These are phyloP conservation scores for Thomomys bottae DNA, from an alignment of 2,113 vertebrate species.

Conservation along the genomic window DNA sequence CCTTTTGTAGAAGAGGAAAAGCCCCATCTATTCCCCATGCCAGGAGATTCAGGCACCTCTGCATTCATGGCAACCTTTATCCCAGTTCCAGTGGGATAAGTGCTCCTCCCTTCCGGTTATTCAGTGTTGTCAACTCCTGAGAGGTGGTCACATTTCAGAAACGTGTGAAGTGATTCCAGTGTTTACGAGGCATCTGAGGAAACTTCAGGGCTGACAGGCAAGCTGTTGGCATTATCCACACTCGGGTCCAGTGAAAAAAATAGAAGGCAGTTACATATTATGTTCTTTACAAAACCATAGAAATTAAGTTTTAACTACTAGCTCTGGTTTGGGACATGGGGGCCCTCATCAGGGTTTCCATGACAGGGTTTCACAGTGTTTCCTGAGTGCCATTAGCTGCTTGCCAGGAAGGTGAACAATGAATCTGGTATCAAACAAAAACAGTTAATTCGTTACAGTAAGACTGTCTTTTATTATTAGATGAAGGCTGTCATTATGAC, in stretches of 20 bases:
- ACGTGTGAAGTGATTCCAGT: constrained; percentile 70
- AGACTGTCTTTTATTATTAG: constrained; percentile 71
- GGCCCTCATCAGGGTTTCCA: neutral
- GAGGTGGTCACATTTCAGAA: constrained; percentile 74
- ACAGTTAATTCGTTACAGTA: constrained; percentile 67
- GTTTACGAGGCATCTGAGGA: constrained; percentile 62
- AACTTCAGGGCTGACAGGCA: constrained; percentile 46
- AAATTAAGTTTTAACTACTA: constrained; percentile 43
- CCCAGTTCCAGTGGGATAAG: constrained; percentile 55
- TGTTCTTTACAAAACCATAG: constrained; percentile 52
- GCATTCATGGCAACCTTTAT: constrained; percentile 60
- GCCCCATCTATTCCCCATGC: neutral
- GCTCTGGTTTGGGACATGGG: neutral
- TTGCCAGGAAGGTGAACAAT: constrained; percentile 67
- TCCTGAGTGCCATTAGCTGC: constrained; percentile 50
- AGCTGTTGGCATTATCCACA: constrained; percentile 22
- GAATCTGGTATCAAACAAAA: constrained; percentile 53
- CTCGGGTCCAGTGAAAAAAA: constrained; percentile 10
- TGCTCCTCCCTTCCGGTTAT: constrained; percentile 57
- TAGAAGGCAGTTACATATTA: neutral
- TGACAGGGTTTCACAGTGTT: constrained; percentile 35
- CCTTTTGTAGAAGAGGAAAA: neutral
- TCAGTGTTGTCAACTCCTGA: constrained; percentile 60
- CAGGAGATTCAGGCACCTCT: neutral
- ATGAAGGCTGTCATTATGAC: constrained; percentile 67